Evolutionary conservation across 2,113 vertebrate species (phyloP), one percentile per base, ranked within the genome.

Genomic region (Psephotus haematonotus): DNA sequence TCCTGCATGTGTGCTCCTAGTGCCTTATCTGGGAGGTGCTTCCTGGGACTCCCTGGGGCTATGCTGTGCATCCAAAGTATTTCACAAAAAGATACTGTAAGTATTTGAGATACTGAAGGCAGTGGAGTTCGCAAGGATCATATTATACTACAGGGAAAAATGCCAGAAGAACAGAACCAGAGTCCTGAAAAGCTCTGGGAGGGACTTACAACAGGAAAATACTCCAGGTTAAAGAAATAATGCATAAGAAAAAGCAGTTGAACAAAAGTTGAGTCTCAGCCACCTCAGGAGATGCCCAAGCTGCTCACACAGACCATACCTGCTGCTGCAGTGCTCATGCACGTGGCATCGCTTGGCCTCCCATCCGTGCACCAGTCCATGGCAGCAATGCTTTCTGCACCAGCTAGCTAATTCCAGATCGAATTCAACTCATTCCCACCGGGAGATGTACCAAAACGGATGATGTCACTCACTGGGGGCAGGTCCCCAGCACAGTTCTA

Each of bases 71-170:
- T 92, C 68, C 82, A 92, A 88, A 96, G 59, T 64, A 91, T 83
- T 95, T 59, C 91, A 78, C 50, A 91, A 46, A 90, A 93, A 91
- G 94, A 94, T 94, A 92, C 69, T 92, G 83, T 33, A 93, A 96
- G 86, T 96, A 92, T 92, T 91, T 97, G 86, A 90, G 86, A 93
- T 71, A 57, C 64, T 91, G 65, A 84, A 94, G 76, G 77, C 94
- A 59, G 76, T 18, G 76, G 31, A 94, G 72, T 90, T 97, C 94
- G 86, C 50, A 75, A 55, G 43, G 60, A 78, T 91, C 7, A 0
- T 46, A n/a, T 75, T 84, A 75, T 78, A 91, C 76, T 84, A 33
- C 27, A 28, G 37, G 85, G 72, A 55, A 93, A 91, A 71, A 43
- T 15, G 83, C 80, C 94, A 93, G 72, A 52, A 90, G 64, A 91